Base-by-base conservation (phyloP, 1,140 invertebrate species). In the Diuraphis noxia region DNA sequence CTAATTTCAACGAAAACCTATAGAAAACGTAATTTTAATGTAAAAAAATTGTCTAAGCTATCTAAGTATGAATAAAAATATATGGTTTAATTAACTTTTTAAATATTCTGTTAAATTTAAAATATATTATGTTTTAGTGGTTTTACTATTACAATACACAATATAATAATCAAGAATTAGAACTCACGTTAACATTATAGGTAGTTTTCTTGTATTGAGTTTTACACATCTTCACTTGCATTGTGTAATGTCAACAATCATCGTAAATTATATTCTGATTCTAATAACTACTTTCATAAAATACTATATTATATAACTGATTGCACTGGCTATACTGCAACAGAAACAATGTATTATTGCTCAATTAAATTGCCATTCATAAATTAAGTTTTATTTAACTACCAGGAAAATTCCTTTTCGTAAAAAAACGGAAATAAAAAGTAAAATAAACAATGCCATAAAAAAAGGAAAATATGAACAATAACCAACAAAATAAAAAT, bases 341-440 rank as follows among this genome's bases (percentile, higher is more conserved):
- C 56, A 30, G 5, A 87, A 87, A 87, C 36, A 87, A 56, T 87
- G 9, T 36, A 30, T 87, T 43, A 36, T 85, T 40, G 13, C 38
- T 87, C 34, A 87, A 87, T 87, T 87, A 56, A 87, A 56, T 56
- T 30, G 34, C 34, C 34, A 87, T 87, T 52, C 46, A 52, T n/a
- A 49, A 34, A 25, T 41, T 72, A n/a, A 72, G 34, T 38, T 34
- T 36, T 23, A 23, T 38, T 79, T 38, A 36, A 79, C 19, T 79
- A 79, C 0, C 21, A 79, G 36, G 19, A 79, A 23, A 79, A 79
- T 87, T 56, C 25, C 10, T 87, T 40, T 25, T 56, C 56, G 23
- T 56, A 56, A 56, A 56, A 36, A 52, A 87, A 56, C 36, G 34
- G 49, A 87, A 56, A 56, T 87, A 56, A 87, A 46, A 56, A 38